Evolutionary conservation across 2,797 vertebrate species (phyloP), one percentile per base, ranked within the genome.

Genomic region (Epinephelus malabaricus): DNA sequence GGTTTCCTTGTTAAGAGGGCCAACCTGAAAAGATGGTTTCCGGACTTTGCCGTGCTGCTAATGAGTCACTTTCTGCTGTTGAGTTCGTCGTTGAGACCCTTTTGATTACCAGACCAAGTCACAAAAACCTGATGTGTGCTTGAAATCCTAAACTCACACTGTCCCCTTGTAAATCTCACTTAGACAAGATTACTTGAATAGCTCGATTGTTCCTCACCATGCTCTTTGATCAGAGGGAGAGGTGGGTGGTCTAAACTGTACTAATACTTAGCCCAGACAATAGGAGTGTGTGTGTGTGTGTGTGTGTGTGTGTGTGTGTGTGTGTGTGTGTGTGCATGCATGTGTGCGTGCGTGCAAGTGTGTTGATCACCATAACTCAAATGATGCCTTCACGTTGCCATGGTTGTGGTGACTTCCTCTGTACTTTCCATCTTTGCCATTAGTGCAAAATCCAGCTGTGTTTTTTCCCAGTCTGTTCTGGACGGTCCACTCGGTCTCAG

Each of bases 211-310:
- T 87, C 82, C 80, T 76, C 72, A 71, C 47, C 51, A 56, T 77
- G 78, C 77, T 88, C 87, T 92, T 90, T 93, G 92, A 93, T 93
- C 91, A 82, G 73, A 77, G 64, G 25, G 68, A 87, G 84, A 87
- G 69, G 79, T 93, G 93, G 93, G 93, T 95, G 93, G 93, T 93
- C 93, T 83, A 66, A 83, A 91, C 88, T 92, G 89, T 91, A 88
- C 80, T 91, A 86, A 91, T 87, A 47, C 91, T 83, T 68, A 62
- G 21, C 66, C 71, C 79, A 91, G 85, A 93, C 90, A 90, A 88
- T 87, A 63, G 76, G 58, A 50, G 66, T 69, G 73, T 74, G 73
- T 8, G 72, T 58, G 66, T 8, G 82, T 72, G 81, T 59, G 65
- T 53, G 66, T 10, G 73, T 25, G 70, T 3, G 50, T 46, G 60